phyloP scores from a whole-genome alignment of 2,113 vertebrate species.

The Ciconia stormi region DNA sequence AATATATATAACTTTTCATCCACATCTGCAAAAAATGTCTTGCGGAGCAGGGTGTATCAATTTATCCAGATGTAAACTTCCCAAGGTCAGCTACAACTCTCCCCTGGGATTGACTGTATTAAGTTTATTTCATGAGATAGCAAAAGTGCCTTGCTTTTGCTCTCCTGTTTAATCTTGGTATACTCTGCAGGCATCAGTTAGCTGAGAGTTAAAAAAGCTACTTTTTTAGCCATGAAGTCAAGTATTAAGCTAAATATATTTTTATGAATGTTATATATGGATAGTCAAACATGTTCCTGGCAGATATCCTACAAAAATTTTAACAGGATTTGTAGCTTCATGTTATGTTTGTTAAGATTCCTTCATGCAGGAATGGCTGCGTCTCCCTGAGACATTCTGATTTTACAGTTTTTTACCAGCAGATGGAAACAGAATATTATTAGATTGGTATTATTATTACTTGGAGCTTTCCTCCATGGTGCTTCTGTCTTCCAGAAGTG shows the following conservation, averaged over 20 bases:
- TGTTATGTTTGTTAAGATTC: not conserved
- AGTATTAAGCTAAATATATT: not conserved
- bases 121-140: not conserved
- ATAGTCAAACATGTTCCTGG: not conserved
- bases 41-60: not conserved
- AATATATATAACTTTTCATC: not conserved
- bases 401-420: not conserved
- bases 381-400: not conserved
- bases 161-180: not conserved
- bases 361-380: not conserved
- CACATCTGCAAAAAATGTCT: fast-evolving
- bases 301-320: not conserved
- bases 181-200: not conserved
- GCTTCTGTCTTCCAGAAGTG: not conserved
- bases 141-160: not conserved
- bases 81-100: not conserved
- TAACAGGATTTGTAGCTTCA: not conserved
- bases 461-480: not conserved
- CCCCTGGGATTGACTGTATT: not conserved
- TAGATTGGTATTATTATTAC: not conserved
- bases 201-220: not conserved
- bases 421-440: not conserved
- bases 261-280: not conserved
- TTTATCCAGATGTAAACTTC: not conserved
- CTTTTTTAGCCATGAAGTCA: not conserved